Base-by-base conservation (phyloP, 2,888 invertebrate genomes). In the Scaptomyza reducta region DNA sequence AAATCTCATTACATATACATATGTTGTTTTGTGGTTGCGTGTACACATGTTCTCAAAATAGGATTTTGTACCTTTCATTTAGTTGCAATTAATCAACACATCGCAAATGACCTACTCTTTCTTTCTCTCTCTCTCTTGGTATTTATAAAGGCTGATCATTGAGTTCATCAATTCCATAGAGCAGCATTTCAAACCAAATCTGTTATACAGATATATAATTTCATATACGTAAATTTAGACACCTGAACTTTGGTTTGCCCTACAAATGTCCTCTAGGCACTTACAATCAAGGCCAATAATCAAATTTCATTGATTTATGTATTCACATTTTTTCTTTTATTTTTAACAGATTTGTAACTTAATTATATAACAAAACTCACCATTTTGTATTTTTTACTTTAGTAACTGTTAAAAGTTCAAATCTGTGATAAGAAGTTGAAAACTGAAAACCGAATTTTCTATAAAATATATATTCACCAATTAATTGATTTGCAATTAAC, bases 401-500 rank as follows among this genome's bases (percentile, higher is more conserved):
- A 6, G n/a, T 1, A 11, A 3, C 6, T 5, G 14, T 33, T 16
- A 9, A 3, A 4, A 49, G 50, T 35, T 40, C 13, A 11, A 54
- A 60, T 50, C 53, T 54, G 27, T 6, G 22, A 33, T 14, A 33
- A 13, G 11, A 38, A 29, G 1, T 45, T 7, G 18, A 10, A 29
- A 50, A 22, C 25, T 2, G 3, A 16, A 47, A 33, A 0, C 29
- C 11, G 18, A 10, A 31, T 47, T 14, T 22, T 22, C 3, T 6
- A 35, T 6, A 35, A 13, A 14, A 6, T 14, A 16, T 22, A 42
- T 74, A 53, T 54, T 59, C 74, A 68, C 69, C 56, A 46, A 47
- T 14, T 44, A 42, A 76, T 78, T 80, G 79, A 86, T 86, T 80
- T 80, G 78, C 74, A 89, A 90, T 87, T 87, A 86, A 84, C 87